These are phyloP conservation scores for Timema podura DNA, from an alignment of 2,888 invertebrate species.

Conservation along the genomic window DNA sequence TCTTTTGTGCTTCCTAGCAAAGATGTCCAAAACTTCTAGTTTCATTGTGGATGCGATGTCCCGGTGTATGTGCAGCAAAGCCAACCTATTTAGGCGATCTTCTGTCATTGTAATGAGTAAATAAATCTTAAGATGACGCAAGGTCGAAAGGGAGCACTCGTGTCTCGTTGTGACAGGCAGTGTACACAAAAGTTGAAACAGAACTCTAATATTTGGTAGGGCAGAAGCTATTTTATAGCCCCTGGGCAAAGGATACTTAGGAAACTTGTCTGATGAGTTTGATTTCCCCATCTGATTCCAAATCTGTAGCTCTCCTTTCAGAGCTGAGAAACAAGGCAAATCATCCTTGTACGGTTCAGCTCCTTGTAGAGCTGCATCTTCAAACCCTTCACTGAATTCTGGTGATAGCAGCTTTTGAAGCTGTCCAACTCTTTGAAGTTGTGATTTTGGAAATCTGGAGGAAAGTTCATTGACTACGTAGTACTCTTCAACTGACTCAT, in stretches of 20 bases:
- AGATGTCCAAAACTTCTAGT: too few species aligned
- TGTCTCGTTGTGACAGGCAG: neutral
- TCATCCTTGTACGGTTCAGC: constrained; percentile 7
- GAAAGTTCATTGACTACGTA: neutral
- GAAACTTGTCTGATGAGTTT: neutral
- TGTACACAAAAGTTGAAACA: constrained; percentile 4
- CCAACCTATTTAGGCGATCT: too few species aligned
- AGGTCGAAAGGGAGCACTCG: too few species aligned
- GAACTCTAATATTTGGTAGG: constrained; percentile 7
- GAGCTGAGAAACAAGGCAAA: neutral
- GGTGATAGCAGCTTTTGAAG: constrained; percentile 12
- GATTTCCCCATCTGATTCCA: neutral
- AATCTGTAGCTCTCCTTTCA: constrained; percentile 2
- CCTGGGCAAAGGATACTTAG: neutral
- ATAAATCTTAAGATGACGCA: too few species aligned
- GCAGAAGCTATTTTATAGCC: constrained; percentile 2
- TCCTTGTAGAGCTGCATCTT: constrained; percentile 10
- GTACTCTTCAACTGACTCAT: constrained; percentile 14
- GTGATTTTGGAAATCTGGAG: constrained; percentile 1
- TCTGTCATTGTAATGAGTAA: too few species aligned
- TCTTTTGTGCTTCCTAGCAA: too few species aligned
- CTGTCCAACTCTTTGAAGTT: constrained; percentile 11
- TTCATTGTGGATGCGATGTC: too few species aligned
- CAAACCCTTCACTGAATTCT: constrained; percentile 3
- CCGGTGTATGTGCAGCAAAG: too few species aligned